These are phyloP conservation scores for Empidonax traillii DNA, from an alignment of 2,113 vertebrate genomes.

Conservation along the genomic window DNA sequence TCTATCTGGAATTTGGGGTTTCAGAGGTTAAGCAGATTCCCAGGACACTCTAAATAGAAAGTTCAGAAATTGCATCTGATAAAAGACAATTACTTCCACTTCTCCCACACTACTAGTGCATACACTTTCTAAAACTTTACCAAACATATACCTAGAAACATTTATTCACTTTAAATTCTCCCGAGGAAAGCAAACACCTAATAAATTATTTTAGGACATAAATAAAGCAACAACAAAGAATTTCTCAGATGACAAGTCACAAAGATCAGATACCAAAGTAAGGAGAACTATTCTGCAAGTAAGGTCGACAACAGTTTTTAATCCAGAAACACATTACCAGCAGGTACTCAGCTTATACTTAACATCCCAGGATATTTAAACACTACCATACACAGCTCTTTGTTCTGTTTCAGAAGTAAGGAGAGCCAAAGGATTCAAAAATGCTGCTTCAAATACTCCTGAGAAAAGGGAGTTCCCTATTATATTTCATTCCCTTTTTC, in stretches of 20 bases:
- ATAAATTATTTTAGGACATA: neutral
- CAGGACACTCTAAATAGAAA: conserved; percentile 27
- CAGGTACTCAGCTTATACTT: neutral
- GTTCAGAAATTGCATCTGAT: conserved; percentile 1
- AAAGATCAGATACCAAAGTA: neutral
- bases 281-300: neutral
- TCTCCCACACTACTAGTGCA: neutral
- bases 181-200: neutral
- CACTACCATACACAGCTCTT: neutral
- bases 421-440: neutral
- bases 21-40: conserved; percentile 52
- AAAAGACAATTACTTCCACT: neutral
- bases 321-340: neutral
- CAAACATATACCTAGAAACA: neutral
- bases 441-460: neutral
- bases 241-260: neutral
- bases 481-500: neutral
- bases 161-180: neutral
- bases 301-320: neutral
- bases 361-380: neutral
- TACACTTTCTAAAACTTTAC: neutral
- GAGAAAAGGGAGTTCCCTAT: neutral
- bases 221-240: neutral
- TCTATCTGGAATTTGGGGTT: conserved; percentile 15
- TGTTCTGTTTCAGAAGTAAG: neutral